Base-by-base conservation (phyloP, 2,797 vertebrate species). In the Gymnocypris eckloni region DNA sequence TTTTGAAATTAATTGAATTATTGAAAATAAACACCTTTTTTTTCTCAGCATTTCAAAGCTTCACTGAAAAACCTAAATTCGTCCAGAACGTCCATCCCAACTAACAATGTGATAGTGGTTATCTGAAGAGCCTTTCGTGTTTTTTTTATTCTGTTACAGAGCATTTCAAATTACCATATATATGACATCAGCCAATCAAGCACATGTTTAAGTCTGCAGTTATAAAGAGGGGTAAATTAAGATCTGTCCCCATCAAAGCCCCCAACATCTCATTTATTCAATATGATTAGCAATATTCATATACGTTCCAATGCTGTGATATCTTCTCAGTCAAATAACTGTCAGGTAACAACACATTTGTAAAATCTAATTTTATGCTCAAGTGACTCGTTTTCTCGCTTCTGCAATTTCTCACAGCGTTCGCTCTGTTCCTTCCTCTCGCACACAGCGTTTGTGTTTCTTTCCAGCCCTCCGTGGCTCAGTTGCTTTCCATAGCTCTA, bases 311-410 rank as follows among this genome's bases (percentile, higher is more conserved):
- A 93, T 94, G 93, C 92, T 93, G 93, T 91, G 91, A 94, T 94
- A 95, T 94, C 94, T 92, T 93, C 93, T 92, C 94, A 92, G 92
- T 96, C 95, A 95, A 93, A 95, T 93, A 92, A 94, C 92, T 95
- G 94, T 95, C 95, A 96, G 95, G 94, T 95, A 95, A 96, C 95
- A 96, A 95, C 95, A 94, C 94, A 94, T 96, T 96, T 95, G 94
- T 95, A 95, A 96, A 96, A 96, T 96, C 95, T 95, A 95, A 96
- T 96, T 96, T 96, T 95, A 96, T 96, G 96, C 96, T 96, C 95
- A 96, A 95, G 95, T 95, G 95, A 92, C 92, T 95, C 93, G 69
- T 86, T 81, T 66, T 86, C 69, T 66, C 93, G 95, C 94, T 94
- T 93, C 92, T 93, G 93, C 93, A 95, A 95, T 95, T 95, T 94